Base-by-base conservation (phyloP, 2,888 invertebrate genomes). In the Leucophenga montana region DNA sequence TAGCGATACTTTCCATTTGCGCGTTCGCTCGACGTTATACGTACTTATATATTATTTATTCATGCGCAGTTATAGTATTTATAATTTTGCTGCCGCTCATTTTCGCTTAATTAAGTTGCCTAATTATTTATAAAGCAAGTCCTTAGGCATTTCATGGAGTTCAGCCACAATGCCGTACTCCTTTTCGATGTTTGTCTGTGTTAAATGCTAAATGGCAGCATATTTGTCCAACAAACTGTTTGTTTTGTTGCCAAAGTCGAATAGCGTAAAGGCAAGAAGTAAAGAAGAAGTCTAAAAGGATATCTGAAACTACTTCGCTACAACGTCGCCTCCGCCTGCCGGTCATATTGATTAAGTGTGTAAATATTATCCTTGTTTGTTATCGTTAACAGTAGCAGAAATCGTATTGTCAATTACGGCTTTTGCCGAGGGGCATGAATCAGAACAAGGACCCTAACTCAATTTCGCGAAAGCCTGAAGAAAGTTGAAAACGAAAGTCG, bases 281-380 rank as follows among this genome's bases (percentile, higher is more conserved):
- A 8, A 20, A 20, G 27, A 22, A 56, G 6, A 56, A 56, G 22
- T 0, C 39, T 11, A 8, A 39, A 39, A 5, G 39, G 8, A 39
- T 39, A 8, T 11, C 11, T 39, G 1, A 16, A 6, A 50, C 2
- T n/a, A 14, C 50, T 13, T 14, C 50, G 1, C 3, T 16, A 2
- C 16, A 6, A 1, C 14, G 48, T 69, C 65, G 56, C 48, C 66
- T 48, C 67, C 62, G 67, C 68, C 62, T 71, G 56, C 44, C 54
- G 72, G 70, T 64, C 69, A 71, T 78, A 79, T 78, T 80, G 84
- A 80, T 81, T 82, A 76, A 73, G 73, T 78, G 76, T 73, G 73
- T 76, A 74, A 79, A 73, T 78, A 80, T 73, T 71, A 56, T 27
- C 67, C 59, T 68, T 68, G 61, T 68, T 68, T 68, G 67, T 50